Percentiles rank a stretch among this genome's conserved stretches.
Conservation (phyloP, 2,888 invertebrate species). For the Koerneria pararmatus region DNA sequence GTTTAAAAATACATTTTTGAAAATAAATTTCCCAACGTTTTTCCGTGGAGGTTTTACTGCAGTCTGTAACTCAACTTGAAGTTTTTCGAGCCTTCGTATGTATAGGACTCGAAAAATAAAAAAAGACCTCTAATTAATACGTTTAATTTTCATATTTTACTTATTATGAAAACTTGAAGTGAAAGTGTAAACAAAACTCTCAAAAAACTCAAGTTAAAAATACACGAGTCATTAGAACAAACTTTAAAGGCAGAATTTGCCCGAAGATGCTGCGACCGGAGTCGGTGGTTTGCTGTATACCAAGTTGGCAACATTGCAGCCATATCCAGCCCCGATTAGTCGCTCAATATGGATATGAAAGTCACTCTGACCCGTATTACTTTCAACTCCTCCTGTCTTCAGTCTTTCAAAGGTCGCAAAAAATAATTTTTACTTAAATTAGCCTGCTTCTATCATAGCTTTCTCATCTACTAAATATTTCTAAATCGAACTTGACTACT, state of each 20-base stretch:
- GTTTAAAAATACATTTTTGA: background rate
- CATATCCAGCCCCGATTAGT: slow-evolving; percentile 20
- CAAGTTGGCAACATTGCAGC: slow-evolving; percentile 19
- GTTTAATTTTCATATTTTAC: too few species aligned
- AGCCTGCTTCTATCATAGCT: too few species aligned
- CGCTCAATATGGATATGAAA: background rate
- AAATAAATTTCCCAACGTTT: background rate
- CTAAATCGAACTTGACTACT: too few species aligned
- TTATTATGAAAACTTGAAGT: too few species aligned
- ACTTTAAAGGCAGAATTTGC: slow-evolving; percentile 18
- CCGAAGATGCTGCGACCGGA: slow-evolving; percentile 20
- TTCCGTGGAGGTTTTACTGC: background rate
- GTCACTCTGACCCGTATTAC: background rate
- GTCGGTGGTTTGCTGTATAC: slow-evolving; percentile 19
- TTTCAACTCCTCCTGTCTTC: background rate
- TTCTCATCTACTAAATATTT: too few species aligned
- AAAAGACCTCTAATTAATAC: background rate
- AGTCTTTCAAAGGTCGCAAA: background rate
- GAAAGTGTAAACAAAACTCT: too few species aligned
- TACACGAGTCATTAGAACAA: background rate
- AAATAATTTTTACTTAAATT: background rate
- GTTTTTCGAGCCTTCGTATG: background rate
- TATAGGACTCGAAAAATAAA: too few species aligned
- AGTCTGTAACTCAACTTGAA: background rate
- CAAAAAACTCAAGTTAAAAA: too few species aligned